Evolutionary conservation across 2,888 invertebrate species (phyloP), one percentile per base, ranked within the genome.

Genomic region (Synanthedon andrenaeformis): DNA sequence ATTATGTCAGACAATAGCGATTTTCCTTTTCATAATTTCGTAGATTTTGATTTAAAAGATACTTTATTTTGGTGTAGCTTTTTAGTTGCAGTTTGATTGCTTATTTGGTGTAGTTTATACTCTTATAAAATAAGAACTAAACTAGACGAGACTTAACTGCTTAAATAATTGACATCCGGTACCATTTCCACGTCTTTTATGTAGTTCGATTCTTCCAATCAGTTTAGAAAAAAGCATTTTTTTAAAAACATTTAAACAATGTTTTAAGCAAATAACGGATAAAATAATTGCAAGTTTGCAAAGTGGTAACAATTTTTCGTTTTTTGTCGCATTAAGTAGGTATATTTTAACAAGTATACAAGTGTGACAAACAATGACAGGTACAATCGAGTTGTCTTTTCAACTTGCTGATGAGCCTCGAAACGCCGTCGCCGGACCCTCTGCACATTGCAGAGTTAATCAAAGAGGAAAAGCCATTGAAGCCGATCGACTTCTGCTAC

Each of bases 401-500:
- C 81, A 95, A 97, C 74, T 85, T 99, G 3, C 86, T 99, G 2
- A 84, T 97, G 53, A 96, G 97, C 59, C 87, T 99, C 61, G 98
- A 98, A 78, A 96, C 96, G 14, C 97, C 97, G 0, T 96, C 96
- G 0, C 95, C 96, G 0, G 98, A 98, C 86, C 97, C 97, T 0
- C 88, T 98, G 0, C 96, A 97, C 74, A 97, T 98, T 61, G 95
- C 95, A 1, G 96, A 96, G 72, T 77, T 96, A 14, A 96, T 96
- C 1, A 97, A 97, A 76, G 97, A 93, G 69, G 95, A 95, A 14
- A 96, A 96, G 64, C 96, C 96, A 0, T 83, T 98, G 13, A 95
- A 96, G 74, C 96, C 98, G 0, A 94, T 98, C 53, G 99, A 99
- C 84, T 98, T 99, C 80, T 99, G 99, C 78, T 99, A 99, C 76